Evolutionary conservation across 2,797 vertebrate genomes (phyloP), one percentile per base, ranked within the genome.

Genomic region (Cynopterus sphinx): DNA sequence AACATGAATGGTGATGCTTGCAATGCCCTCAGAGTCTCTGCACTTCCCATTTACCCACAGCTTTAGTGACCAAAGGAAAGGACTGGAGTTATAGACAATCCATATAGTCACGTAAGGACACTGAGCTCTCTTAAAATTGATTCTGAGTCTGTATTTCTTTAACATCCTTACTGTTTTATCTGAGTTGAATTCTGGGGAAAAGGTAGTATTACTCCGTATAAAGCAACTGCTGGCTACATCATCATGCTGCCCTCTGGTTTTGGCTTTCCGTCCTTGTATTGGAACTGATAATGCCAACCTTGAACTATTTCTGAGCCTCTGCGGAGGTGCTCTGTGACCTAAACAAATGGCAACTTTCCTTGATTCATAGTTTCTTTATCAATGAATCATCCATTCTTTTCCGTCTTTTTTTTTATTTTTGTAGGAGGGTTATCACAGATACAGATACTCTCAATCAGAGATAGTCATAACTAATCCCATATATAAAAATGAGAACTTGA

Each of bases 1-100:
- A 41, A 21, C 6, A 1, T 1, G 10, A 11, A 11, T 3, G 12
- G 4, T 13, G 2, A 9, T 16, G 31, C 22, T 79, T n/a, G 5
- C 1, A 5, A 22, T 10, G 1, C 49, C 5, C 21, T 36, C 0
- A 0, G 31, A 46, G 10, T 21, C 6, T 79, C 71, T 33, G 16
- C 26, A 4, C 36, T 65, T 0, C 33, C 49, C 49, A 49, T 26
- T 22, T 10, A 17, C 28, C 28, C n/a, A 15, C 36, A 67, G 46
- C 49, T 79, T n/a, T 9, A 55, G 68, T 57, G 16, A 74, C 31
- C 36, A 46, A 13, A 82, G 15, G 55, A 46, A 41, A 77, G 51
- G 59, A n/a, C 0, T 0, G n/a, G 31, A 3, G 5, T 26, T 65
- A n/a, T n/a, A 82, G 36, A 61, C 17, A 87, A 75, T 65, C 26